A percentile compares a stretch with the other conserved stretches of the same genome.
These are phyloP conservation scores for Teinopalpus imperialis DNA, from an alignment of 2,888 invertebrate genomes.

Conservation along the genomic window DNA sequence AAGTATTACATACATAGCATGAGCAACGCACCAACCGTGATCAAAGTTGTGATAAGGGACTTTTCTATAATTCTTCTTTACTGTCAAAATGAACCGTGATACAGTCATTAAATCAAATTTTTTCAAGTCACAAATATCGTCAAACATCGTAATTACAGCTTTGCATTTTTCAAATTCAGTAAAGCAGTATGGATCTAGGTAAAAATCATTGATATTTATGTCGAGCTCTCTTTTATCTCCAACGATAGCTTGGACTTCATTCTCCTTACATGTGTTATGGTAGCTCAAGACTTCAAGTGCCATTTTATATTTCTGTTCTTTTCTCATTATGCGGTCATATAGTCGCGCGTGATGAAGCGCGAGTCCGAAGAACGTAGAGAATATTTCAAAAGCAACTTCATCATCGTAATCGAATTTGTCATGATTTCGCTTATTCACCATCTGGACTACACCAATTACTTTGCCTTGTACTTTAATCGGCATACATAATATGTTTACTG, in stretches of 20 bases:
- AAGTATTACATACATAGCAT: slow-evolving; percentile 89
- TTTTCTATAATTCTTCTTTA: slow-evolving; percentile 91
- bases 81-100: slow-evolving; percentile 88
- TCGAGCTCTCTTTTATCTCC: slow-evolving; percentile 35
- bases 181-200: slow-evolving; percentile 87
- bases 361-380: slow-evolving; percentile 92
- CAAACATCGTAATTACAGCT: slow-evolving; percentile 89
- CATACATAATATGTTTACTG: slow-evolving; percentile 91
- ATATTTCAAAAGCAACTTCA: slow-evolving; percentile 91
- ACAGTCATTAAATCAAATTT: slow-evolving; percentile 86
- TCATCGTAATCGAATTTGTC: slow-evolving; percentile 84
- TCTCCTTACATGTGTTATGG: slow-evolving; percentile 89
- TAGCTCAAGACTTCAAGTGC: slow-evolving; percentile 92
- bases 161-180: slow-evolving; percentile 87
- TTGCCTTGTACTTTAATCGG: slow-evolving; percentile 90
- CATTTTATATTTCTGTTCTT: slow-evolving; percentile 91
- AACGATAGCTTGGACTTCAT: slow-evolving; percentile 80
- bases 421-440: slow-evolving; percentile 87
- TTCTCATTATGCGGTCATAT: slow-evolving; percentile 90
- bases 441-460: slow-evolving; percentile 93
- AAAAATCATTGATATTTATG: slow-evolving; percentile 80
- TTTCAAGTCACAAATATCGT: slow-evolving; percentile 84
- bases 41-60: slow-evolving; percentile 95
- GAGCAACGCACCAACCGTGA: slow-evolving; percentile 93
- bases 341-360: slow-evolving; percentile 93